These are phyloP conservation scores for Pseudochromis fuscus DNA, from an alignment of 2,797 vertebrate genomes.

Conservation along the genomic window DNA sequence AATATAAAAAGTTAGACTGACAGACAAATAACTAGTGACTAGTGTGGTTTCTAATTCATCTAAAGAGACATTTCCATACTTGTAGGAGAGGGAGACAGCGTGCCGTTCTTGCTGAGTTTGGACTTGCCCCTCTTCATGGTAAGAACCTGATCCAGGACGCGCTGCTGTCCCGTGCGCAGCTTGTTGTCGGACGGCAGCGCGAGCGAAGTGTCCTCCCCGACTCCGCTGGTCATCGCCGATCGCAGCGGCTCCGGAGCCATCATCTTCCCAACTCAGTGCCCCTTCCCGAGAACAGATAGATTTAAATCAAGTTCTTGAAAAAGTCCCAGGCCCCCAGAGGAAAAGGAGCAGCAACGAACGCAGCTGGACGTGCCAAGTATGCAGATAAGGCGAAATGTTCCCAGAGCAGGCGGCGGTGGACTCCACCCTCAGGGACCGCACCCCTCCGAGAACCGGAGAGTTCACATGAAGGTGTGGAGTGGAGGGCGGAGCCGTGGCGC, in stretches of 20 bases:
- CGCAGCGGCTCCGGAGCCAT: slow-evolving; percentile 75
- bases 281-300: neutral
- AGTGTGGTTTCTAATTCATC: neutral
- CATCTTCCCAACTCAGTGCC: slow-evolving; percentile 55
- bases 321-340: neutral
- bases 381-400: slow-evolving; percentile 1
- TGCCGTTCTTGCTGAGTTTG: slow-evolving; percentile 50
- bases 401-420: neutral
- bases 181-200: slow-evolving; percentile 79
- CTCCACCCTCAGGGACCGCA: slow-evolving; percentile 72
- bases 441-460: slow-evolving; percentile 42
- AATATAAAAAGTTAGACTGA: too few species aligned
- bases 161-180: slow-evolving; percentile 74
- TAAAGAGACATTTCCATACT: slow-evolving; percentile 58
- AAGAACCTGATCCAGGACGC: slow-evolving; percentile 82
- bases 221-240: slow-evolving; percentile 50
- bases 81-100: slow-evolving; percentile 43
- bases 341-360: neutral
- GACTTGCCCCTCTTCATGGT: slow-evolving; percentile 80
- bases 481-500: neutral
- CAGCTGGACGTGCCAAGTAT: neutral
- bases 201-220: slow-evolving; percentile 83
- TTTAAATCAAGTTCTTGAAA: neutral
- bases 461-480: slow-evolving; percentile 45
- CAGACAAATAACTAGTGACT: neutral